A percentile compares a stretch with the other conserved stretches of the same genome.
Conservation (phyloP, 2,888 invertebrate species). For the Pyrrhia umbra region DNA sequence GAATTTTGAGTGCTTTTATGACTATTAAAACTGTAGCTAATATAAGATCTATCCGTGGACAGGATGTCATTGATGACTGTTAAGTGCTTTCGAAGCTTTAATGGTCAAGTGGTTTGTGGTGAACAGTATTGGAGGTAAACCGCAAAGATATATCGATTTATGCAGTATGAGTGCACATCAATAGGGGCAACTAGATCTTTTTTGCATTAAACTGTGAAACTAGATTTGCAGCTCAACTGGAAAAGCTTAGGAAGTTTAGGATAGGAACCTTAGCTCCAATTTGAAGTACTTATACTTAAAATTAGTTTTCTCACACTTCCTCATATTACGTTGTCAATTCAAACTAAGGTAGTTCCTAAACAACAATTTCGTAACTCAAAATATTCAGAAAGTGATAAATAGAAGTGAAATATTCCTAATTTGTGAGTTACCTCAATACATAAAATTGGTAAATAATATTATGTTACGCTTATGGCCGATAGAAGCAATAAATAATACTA, state of each 20-base stretch:
- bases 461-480: neutral
- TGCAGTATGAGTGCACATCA: conserved; percentile 9
- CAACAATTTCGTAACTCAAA: conserved; percentile 13
- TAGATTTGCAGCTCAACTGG: neutral
- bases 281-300: neutral
- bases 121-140: conserved; percentile 29
- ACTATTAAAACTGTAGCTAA: conserved; percentile 24
- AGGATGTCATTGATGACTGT: conserved; percentile 49
- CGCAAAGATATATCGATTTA: conserved; percentile 40
- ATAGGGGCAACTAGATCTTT: conserved; percentile 4
- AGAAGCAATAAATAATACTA: neutral
- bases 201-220: too few relatives aligned
- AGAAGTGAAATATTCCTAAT: neutral
- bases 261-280: neutral
- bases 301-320: neutral
- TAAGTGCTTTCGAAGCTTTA: conserved; percentile 36
- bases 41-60: conserved; percentile 8
- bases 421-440: conserved; percentile 7
- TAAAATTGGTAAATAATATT: conserved; percentile 4
- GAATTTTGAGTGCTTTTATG: neutral
- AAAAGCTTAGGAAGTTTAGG: conserved; percentile 8
- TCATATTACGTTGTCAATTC: neutral
- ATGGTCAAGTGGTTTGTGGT: conserved; percentile 44
- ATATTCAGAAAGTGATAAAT: conserved; percentile 14
- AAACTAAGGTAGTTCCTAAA: neutral